Conservation (phyloP, 2,113 vertebrate species). For the Pipra filicauda region DNA sequence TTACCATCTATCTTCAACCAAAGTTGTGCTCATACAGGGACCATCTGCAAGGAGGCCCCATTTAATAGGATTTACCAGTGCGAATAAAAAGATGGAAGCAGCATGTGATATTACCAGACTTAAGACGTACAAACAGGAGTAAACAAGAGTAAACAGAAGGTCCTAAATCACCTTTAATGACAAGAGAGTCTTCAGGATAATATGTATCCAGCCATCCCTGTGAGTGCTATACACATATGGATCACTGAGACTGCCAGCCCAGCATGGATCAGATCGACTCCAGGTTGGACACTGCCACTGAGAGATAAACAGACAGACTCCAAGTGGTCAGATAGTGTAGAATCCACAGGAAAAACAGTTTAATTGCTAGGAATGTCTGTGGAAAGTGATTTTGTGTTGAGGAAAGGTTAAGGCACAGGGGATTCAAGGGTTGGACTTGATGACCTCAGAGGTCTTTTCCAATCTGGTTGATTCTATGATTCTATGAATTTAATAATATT, state of each 20-base stretch:
- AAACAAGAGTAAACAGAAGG: background rate
- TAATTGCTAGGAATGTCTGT: background rate
- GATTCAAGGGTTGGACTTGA: background rate
- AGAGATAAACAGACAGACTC: background rate
- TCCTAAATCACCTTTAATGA: background rate
- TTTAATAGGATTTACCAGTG: background rate
- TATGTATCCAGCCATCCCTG: background rate
- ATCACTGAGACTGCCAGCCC: background rate
- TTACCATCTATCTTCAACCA: background rate
- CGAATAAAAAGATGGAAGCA: background rate
- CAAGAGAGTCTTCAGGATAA: background rate
- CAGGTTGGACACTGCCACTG: background rate
- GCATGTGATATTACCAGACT: background rate
- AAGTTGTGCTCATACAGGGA: background rate
- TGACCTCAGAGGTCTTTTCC: too few species aligned
- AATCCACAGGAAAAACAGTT: background rate
- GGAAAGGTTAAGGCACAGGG: background rate
- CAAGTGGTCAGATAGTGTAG: background rate
- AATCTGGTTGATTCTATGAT: too few species aligned
- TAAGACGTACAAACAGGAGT: background rate
- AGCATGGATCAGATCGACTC: fast-evolving
- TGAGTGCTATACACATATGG: fast-evolving
- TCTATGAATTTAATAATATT: background rate
- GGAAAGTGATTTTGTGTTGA: background rate
- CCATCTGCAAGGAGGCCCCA: background rate